Base-by-base conservation (phyloP, 2,888 invertebrate genomes). In the Hirtodrosophila cameraria region DNA sequence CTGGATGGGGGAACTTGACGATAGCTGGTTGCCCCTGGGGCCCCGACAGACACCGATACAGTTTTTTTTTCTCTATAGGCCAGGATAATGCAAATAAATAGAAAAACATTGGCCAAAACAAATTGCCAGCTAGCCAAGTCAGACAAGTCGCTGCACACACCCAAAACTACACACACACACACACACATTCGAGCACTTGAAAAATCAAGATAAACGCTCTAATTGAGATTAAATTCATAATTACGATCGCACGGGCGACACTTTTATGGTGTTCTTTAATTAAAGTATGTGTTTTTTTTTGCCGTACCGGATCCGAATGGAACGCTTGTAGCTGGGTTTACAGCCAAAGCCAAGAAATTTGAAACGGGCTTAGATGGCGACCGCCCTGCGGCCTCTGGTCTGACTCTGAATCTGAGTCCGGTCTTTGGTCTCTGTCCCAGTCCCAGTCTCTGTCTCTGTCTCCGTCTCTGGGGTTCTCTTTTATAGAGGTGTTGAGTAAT, bases 141-240 rank as follows among this genome's bases (percentile, higher is more conserved):
- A 61, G 54, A 62, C 65, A 65, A 53, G 54, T 63, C 60, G 43
- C 15, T 31, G 36, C 31, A 42, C 49, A 50, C 43, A 49, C 7
- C 33, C 43, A 49, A 48, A 66, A 33, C 30, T 12, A 54, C 27
- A 39, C 16, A 43, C 39, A 20, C 23, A 25, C 31, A 25, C 41
- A 42, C 9, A 7, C 12, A 11, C 25, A 67, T 15, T 9, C 42
- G 27, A 18, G 38, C 70, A 59, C 52, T 46, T 69, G 75, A 54
- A 74, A 79, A 74, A 86, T 86, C 86, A 79, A 86, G 86, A 86
- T 86, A 88, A 85, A 78, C 81, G 73, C 73, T 79, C 79, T 89
- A 89, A 89, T 89, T 88, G 89, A 89, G 89, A 89, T 89, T 89
- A 89, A 89, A 89, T 89, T 89, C 89, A 89, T 89, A 89, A 89